phyloP scores from a whole-genome alignment of 2,113 vertebrate species.

The Saccopteryx leptura region DNA sequence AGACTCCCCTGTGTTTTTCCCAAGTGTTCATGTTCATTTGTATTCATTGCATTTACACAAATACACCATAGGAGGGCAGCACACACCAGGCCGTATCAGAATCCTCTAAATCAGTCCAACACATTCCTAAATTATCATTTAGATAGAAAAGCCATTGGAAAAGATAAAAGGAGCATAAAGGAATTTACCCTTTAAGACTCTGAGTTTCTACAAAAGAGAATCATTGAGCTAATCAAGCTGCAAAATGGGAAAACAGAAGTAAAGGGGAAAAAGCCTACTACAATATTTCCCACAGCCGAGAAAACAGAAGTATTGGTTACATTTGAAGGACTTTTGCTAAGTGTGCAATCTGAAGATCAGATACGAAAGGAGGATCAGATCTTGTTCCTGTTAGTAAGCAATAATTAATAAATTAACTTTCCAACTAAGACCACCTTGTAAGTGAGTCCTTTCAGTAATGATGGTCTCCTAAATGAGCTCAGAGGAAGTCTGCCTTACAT shows the following conservation, averaged over 20 bases:
- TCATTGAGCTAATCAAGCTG: constrained; percentile 18
- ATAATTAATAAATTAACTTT: neutral
- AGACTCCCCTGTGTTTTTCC: neutral
- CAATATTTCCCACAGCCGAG: neutral
- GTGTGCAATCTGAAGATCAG: neutral
- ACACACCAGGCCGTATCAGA: neutral
- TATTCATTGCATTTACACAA: constrained; percentile 33
- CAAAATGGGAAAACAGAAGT: constrained; percentile 50
- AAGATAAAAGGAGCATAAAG: constrained; percentile 10
- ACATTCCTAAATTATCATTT: neutral
- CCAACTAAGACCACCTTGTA: neutral
- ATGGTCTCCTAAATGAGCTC: neutral
- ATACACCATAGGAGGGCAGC: constrained; percentile 36
- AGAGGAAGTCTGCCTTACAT: neutral
- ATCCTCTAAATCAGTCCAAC: neutral
- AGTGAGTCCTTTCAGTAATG: neutral
- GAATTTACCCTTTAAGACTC: constrained; percentile 47
- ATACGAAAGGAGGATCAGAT: neutral
- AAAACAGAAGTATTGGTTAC: neutral
- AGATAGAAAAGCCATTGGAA: neutral
- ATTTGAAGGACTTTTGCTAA: constrained; percentile 24
- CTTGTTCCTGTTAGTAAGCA: neutral
- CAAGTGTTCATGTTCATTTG: neutral
- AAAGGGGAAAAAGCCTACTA: neutral
- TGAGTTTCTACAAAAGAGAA: constrained; percentile 78